Evolutionary conservation across 2,113 vertebrate genomes (phyloP).

Genomic region (Clupea harengus): DNA sequence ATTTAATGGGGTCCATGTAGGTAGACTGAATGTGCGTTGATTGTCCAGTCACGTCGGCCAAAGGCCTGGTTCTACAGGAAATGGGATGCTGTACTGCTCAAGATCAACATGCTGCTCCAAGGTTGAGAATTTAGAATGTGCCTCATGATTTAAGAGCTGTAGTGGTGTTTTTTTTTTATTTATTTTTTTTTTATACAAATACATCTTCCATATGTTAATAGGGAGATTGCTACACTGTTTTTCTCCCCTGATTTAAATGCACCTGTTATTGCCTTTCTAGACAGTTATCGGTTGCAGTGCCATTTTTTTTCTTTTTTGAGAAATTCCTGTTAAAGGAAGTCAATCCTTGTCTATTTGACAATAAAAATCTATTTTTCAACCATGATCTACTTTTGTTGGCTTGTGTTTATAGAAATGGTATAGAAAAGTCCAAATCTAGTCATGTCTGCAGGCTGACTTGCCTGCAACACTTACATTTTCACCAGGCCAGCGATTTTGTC

Average conservation of each 20-base stretch:
- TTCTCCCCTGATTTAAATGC: not conserved
- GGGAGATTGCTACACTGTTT: not conserved
- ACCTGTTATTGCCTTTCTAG: slow-evolving; percentile 17
- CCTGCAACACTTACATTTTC: too few species aligned
- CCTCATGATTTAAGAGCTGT: not conserved
- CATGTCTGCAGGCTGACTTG: not conserved
- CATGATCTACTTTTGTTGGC: not conserved
- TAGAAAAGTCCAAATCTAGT: too few species aligned
- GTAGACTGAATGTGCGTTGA: not conserved
- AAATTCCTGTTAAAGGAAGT: slow-evolving; percentile 65
- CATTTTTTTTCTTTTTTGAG: slow-evolving; percentile 40
- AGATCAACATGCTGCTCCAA: not conserved
- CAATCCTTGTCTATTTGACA: slow-evolving; percentile 67
- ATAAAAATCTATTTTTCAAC: slow-evolving; percentile 60
- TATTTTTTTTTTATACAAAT: not conserved
- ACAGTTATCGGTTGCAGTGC: slow-evolving; percentile 36
- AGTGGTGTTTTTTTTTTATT: not conserved
- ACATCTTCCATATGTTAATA: not conserved
- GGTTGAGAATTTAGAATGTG: not conserved
- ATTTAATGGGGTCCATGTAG: not conserved
- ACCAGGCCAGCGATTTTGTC: too few species aligned
- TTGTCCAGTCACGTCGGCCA: not conserved
- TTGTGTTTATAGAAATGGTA: not conserved
- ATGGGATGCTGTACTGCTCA: not conserved
- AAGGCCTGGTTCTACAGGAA: not conserved